Conservation (phyloP, 2,797 vertebrate genomes). For the Diplodus puntazzo region DNA sequence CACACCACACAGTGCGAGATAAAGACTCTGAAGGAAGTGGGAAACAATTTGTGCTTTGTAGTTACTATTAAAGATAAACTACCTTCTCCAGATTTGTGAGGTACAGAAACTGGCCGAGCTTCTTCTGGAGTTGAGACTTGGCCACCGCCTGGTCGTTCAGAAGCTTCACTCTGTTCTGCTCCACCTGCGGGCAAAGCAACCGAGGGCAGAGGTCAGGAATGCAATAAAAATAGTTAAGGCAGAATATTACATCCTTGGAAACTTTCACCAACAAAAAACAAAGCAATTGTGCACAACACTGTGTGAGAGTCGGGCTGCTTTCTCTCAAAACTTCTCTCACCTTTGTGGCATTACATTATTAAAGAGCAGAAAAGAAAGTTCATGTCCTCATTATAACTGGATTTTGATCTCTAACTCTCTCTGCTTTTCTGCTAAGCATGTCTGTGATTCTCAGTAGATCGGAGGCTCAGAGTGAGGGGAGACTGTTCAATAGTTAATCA, state of each 20-base stretch:
- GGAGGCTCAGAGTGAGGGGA: no score
- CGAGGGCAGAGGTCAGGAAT: constrained; percentile 29
- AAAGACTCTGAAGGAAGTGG: neutral
- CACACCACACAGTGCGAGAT: neutral
- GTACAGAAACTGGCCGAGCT: constrained; percentile 97
- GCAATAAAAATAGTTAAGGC: constrained; percentile 11
- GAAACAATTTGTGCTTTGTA: neutral
- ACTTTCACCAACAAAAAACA: neutral
- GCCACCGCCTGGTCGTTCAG: constrained; percentile 96
- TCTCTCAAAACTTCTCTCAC: no score
- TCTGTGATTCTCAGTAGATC: no score
- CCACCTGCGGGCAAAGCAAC: constrained; percentile 86
- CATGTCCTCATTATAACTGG: no score
- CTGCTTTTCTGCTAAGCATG: no score
- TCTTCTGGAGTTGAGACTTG: constrained; percentile 97
- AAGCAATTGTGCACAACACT: neutral
- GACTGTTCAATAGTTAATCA: no score
- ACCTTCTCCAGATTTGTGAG: constrained; percentile 98
- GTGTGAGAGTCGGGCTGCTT: neutral
- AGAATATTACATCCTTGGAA: constrained; percentile 31
- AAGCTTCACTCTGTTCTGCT: constrained; percentile 98
- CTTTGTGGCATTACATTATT: no score
- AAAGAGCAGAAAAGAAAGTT: no score
- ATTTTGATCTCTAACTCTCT: no score
- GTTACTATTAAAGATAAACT: constrained; percentile 13